Conservation (phyloP, 2,797 vertebrate genomes). For the Chaunax sp. region DNA sequence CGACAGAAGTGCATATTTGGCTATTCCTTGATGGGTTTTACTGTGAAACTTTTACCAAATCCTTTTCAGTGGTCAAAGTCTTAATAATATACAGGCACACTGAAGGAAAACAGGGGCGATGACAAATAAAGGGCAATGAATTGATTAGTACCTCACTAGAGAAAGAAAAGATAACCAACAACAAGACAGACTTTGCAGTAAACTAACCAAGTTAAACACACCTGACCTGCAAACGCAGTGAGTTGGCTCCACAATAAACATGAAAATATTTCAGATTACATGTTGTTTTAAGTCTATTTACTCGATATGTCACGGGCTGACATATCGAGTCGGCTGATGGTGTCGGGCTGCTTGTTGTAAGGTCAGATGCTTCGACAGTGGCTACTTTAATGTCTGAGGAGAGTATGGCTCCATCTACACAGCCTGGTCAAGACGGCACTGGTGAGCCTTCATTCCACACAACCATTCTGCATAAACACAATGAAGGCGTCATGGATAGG, state of each 20-base stretch:
- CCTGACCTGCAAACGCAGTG: background rate
- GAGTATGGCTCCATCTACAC: no score
- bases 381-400: no score
- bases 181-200: background rate
- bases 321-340: no score
- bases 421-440: no score
- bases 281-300: background rate
- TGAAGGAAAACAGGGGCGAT: background rate
- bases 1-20: conserved; percentile 27
- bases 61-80: conserved; percentile 22
- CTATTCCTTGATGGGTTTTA: conserved; percentile 28
- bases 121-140: background rate
- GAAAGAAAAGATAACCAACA: no score
- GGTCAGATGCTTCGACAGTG: no score
- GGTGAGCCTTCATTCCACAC: no score
- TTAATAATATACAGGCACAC: background rate
- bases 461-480: no score
- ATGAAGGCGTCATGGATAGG: no score
- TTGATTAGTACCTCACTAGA: conserved; percentile 5
- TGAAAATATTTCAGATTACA: background rate
- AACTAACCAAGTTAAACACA: background rate
- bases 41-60: conserved; percentile 29
- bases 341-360: no score
- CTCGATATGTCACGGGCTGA: no score
- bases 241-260: background rate